phyloP scores from a whole-genome alignment of 2,888 invertebrate genomes.

The Ornithoptera alexandrae region DNA sequence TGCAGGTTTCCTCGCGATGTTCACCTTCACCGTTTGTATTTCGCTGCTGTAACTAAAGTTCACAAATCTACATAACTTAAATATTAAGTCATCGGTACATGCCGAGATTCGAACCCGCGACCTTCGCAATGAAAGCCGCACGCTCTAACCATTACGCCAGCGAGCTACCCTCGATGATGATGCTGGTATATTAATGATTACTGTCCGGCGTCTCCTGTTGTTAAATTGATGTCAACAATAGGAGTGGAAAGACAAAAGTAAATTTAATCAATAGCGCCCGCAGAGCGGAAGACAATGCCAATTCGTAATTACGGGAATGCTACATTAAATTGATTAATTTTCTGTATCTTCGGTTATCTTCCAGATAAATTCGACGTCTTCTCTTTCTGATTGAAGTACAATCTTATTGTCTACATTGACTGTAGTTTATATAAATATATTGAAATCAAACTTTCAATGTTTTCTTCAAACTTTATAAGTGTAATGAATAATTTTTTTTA shows the following conservation, averaged over 20 bases:
- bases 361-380: background rate
- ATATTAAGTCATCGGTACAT: too few species aligned
- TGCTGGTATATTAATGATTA: too few species aligned
- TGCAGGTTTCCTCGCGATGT: too few species aligned
- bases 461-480: too few species aligned
- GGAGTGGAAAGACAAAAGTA: slow-evolving; percentile 21
- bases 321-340: slow-evolving; percentile 26
- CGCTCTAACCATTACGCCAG: too few species aligned
- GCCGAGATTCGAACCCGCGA: too few species aligned
- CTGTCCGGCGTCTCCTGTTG: slow-evolving; percentile 4
- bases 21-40: too few species aligned
- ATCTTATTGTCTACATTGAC: background rate
- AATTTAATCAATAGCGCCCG: slow-evolving; percentile 21
- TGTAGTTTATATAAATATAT: background rate
- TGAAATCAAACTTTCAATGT: background rate
- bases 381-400: background rate
- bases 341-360: slow-evolving; percentile 8
- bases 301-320: slow-evolving; percentile 23
- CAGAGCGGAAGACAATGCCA: slow-evolving; percentile 19
- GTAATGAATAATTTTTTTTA: too few species aligned
- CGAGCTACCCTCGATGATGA: too few species aligned
- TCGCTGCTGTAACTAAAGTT: too few species aligned
- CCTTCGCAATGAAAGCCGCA: too few species aligned
- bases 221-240: slow-evolving; percentile 22
- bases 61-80: too few species aligned